These are phyloP conservation scores for Diplodus sargus DNA, from an alignment of 2,797 vertebrate species.

Conservation along the genomic window DNA sequence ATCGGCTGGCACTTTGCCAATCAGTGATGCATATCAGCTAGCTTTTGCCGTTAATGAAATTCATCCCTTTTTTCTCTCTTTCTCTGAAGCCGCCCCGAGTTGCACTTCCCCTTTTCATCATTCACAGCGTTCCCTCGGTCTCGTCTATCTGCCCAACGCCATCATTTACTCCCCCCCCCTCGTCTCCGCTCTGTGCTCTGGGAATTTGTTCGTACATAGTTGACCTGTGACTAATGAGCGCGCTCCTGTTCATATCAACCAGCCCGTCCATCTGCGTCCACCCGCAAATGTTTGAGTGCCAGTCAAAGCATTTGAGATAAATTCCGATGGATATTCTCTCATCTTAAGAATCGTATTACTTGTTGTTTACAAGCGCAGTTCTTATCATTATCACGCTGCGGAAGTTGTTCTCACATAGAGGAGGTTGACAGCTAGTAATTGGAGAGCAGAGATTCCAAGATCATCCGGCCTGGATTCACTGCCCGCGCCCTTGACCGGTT, in stretches of 20 bases:
- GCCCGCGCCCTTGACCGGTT: constrained; percentile 38
- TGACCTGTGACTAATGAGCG: constrained; percentile 59
- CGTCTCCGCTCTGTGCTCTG: constrained; percentile 15
- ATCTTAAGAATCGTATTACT: background rate
- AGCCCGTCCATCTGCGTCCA: constrained; percentile 35
- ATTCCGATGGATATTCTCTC: background rate
- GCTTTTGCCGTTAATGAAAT: constrained; percentile 46
- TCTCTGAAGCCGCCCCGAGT: constrained; percentile 17
- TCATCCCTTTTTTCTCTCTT: constrained; percentile 19
- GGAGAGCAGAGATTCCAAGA: constrained; percentile 7
- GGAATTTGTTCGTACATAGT: constrained; percentile 14
- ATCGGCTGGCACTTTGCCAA: constrained; percentile 56
- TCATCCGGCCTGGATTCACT: constrained; percentile 31
- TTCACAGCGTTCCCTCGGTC: constrained; percentile 27
- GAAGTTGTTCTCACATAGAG: background rate
- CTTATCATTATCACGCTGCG: background rate
- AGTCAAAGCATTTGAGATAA: background rate
- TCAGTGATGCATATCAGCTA: constrained; percentile 59
- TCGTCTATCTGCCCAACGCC: background rate
- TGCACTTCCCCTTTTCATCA: constrained; percentile 16
- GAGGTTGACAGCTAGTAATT: constrained; percentile 11
- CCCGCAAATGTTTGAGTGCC: background rate
- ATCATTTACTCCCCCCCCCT: constrained; percentile 10
- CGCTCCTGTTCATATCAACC: constrained; percentile 20
- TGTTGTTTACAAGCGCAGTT: background rate